These are phyloP conservation scores for Zosterops lateralis DNA, from an alignment of 2,113 vertebrate genomes.

Conservation along the genomic window DNA sequence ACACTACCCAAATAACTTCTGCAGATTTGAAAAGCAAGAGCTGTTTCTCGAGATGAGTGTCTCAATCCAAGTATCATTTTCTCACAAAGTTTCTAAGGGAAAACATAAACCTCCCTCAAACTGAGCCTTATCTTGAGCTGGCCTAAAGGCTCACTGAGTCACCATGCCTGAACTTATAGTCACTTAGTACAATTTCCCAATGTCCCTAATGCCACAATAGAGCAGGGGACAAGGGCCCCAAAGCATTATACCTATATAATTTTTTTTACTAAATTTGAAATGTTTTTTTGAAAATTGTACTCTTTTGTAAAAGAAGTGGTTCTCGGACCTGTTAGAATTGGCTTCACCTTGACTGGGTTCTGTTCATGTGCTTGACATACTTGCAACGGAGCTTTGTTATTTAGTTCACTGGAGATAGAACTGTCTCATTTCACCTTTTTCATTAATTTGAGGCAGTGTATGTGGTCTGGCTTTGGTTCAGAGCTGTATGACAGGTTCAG, in stretches of 20 bases:
- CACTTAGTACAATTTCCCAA: background rate
- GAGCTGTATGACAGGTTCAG: background rate
- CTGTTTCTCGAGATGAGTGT: background rate
- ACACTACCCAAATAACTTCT: background rate
- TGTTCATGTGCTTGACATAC: background rate
- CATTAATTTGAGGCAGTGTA: background rate
- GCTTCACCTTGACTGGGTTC: background rate
- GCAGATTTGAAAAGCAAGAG: slow-evolving; percentile 33
- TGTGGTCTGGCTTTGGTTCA: background rate
- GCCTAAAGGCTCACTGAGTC: background rate
- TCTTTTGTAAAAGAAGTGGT: background rate
- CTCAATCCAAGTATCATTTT: background rate
- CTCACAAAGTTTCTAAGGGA: background rate
- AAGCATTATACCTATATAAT: background rate
- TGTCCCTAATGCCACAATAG: background rate
- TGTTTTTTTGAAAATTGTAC: background rate
- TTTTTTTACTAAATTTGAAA: background rate
- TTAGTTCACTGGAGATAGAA: background rate
- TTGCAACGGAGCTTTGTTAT: background rate
- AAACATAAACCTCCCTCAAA: slow-evolving; percentile 8
- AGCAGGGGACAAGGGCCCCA: background rate
- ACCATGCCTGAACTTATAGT: background rate
- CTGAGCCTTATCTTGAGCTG: background rate
- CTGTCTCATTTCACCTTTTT: background rate
- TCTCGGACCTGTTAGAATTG: background rate